Percentiles rank a stretch among this genome's conserved stretches.
Evolutionary conservation across 2,797 vertebrate genomes (phyloP).

Genomic region (Babyrousa celebensis): DNA sequence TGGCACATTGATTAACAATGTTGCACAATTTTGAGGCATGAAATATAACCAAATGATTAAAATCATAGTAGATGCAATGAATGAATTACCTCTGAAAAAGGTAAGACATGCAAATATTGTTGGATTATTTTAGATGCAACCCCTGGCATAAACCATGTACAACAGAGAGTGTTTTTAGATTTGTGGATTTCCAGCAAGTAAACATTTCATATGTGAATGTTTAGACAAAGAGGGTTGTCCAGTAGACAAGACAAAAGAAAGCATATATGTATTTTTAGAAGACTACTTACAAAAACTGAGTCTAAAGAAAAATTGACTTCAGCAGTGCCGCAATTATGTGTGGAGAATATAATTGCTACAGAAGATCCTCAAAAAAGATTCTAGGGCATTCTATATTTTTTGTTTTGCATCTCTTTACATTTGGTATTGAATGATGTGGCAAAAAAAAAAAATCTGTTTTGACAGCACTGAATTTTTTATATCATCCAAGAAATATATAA

Average conservation of each 20-base stretch:
- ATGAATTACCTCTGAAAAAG: conserved; percentile 43
- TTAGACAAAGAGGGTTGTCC: neutral
- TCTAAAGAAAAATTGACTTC: neutral
- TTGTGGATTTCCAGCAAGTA: neutral
- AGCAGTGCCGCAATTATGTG: neutral
- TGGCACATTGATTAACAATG: neutral
- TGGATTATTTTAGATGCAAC: conserved; percentile 21
- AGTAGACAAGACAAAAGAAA: neutral
- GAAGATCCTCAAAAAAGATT: neutral
- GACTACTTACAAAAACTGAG: neutral
- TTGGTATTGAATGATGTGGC: conserved; percentile 41
- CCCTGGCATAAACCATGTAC: neutral
- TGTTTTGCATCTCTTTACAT: conserved; percentile 52
- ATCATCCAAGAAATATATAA: conserved; percentile 57
- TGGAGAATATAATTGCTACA: neutral
- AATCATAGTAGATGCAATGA: neutral
- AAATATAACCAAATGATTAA: neutral
- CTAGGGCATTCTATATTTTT: conserved; percentile 5
- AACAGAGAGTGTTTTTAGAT: neutral
- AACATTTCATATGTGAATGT: neutral
- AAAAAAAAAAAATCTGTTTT: conserved; percentile 45
- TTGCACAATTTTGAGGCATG: neutral
- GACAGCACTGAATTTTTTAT: conserved; percentile 66
- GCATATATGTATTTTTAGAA: neutral
- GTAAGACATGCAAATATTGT: neutral